phyloP scores from a whole-genome alignment of 2,888 invertebrate species.

The Harpalus rufipes region DNA sequence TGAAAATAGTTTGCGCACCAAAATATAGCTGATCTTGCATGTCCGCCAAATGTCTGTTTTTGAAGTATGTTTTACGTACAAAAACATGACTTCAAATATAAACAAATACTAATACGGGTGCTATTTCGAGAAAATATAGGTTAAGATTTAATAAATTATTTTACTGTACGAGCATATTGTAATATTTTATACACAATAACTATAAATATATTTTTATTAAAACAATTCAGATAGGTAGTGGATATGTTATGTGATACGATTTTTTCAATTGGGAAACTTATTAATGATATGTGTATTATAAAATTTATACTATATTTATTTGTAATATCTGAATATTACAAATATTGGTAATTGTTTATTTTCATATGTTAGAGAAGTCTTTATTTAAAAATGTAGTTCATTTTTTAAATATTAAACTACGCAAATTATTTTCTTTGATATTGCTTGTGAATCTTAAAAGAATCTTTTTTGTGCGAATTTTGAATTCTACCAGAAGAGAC shows the following conservation, averaged over 20 bases:
- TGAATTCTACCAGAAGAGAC: conserved; percentile 15
- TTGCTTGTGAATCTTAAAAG: background rate
- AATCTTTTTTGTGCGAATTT: background rate
- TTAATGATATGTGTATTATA: background rate
- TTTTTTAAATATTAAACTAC: background rate
- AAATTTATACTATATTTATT: background rate
- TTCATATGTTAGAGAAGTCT: background rate
- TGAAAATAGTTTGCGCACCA: no score
- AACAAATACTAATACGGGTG: no score
- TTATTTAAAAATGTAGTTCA: background rate
- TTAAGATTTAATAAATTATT: no score
- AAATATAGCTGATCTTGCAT: no score
- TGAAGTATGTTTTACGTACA: no score
- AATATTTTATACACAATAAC: background rate
- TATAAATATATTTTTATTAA: background rate
- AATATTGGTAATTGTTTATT: background rate
- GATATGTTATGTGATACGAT: background rate
- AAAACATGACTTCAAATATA: no score
- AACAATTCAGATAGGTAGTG: background rate
- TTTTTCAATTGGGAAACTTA: background rate
- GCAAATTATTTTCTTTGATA: background rate
- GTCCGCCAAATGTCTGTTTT: no score
- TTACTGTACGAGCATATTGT: background rate
- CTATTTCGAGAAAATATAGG: no score
- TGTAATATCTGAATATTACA: background rate